Base-by-base conservation (phyloP, 2,113 vertebrate genomes). In the Setophaga coronata region DNA sequence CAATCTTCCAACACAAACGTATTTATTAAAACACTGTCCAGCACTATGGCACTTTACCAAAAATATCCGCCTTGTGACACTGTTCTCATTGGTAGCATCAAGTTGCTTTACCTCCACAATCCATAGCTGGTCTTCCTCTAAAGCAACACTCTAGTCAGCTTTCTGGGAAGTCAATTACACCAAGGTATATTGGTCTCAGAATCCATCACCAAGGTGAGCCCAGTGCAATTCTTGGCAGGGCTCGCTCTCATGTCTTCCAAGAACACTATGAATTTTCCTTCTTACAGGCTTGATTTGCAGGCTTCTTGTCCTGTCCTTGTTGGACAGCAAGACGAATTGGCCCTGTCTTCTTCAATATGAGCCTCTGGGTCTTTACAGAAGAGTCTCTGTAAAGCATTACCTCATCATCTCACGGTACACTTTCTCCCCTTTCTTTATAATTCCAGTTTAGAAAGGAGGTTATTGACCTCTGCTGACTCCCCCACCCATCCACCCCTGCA, bases 371-470 rank as follows among this genome's bases (percentile, higher is more conserved):
- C 62, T 80, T 58, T 77, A 72, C 8, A 82, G 48, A 92, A 21
- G n/a, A 78, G 47, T 20, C 45, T 36, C 51, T 70, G 14, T 25
- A 61, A 6, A 83, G 42, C 40, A 40, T 50, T 83, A 72, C 42
- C 60, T 87, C 72, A 86, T 70, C 34, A 70, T 50, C 62, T 81
- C 56, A 78, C 7, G 14, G 53, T 61, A 74, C 58, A 47, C 69
- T 64, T 91, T 89, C 87, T 91, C 62, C 24, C 18, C 60, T 89
- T 96, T 83, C 82, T 84, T 76, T 40, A 3, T 33, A 81, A 65
- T 21, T 74, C 16, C 23, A 29, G 20, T 61, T 84, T 48, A 82
- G 70, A 91, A 87, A 85, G 43, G 38, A 93, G 9, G 57, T 78
- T 71, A 71, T 29, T 51, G 56, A 84, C 57, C 26, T 48, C 34